These are phyloP conservation scores for Magallana gigas DNA, from an alignment of 1,140 invertebrate genomes.

Conservation along the genomic window DNA sequence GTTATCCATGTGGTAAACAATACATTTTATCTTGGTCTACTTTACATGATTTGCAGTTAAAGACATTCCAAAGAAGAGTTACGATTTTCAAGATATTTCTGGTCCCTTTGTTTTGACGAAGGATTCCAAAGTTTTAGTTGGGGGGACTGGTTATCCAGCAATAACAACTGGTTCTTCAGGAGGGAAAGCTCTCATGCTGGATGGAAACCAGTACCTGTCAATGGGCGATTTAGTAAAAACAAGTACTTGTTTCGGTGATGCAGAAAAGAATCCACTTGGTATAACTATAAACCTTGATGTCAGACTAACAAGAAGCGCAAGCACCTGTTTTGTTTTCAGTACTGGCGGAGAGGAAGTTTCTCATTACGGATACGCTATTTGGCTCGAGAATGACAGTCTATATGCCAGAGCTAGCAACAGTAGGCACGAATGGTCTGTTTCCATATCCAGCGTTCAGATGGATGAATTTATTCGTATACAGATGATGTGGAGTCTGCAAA, in stretches of 20 bases:
- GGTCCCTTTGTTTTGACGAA: constrained; percentile 50
- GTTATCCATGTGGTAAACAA: too few relatives aligned
- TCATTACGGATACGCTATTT: constrained; percentile 67
- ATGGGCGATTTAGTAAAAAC: constrained; percentile 28
- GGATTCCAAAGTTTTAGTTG: constrained; percentile 49
- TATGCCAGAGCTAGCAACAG: constrained; percentile 61
- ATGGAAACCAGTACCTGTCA: constrained; percentile 64
- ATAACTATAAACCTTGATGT: constrained; percentile 63
- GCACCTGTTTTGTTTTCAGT: constrained; percentile 56
- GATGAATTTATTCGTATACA: constrained; percentile 56
- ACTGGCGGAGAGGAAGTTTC: constrained; percentile 59
- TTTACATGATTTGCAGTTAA: constrained; percentile 51
- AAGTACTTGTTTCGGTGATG: constrained; percentile 57
- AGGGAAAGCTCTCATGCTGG: constrained; percentile 56
- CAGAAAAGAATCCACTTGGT: constrained; percentile 59
- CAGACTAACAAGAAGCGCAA: constrained; percentile 52
- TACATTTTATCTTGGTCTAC: too few relatives aligned
- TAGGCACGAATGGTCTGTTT: constrained; percentile 63
- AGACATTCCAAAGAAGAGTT: constrained; percentile 43
- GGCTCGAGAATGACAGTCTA: constrained; percentile 53
- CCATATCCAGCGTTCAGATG: constrained; percentile 46
- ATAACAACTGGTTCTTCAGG: constrained; percentile 58
- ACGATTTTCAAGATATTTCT: constrained; percentile 57
- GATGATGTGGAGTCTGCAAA: constrained; percentile 66
- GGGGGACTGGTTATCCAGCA: constrained; percentile 49